Conservation (phyloP, 1,140 invertebrate genomes). For the Drosophila paulistorum region DNA sequence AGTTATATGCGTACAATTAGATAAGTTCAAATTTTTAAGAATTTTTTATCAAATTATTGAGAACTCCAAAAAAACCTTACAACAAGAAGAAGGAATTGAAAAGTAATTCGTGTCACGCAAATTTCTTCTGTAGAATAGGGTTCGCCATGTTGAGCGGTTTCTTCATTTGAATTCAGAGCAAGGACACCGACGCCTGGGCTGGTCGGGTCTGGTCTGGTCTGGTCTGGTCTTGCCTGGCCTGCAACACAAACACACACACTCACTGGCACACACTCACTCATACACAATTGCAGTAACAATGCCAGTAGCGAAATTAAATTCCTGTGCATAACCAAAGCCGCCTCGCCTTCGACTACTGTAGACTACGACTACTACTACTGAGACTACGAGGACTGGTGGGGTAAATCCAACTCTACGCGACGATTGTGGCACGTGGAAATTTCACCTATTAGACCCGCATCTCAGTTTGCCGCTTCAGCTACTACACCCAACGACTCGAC, state of each 20-base stretch:
- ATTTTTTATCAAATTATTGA: no score
- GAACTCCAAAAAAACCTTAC: no score
- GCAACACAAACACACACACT: slow-evolving; percentile 2
- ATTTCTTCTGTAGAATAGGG: slow-evolving; percentile 15
- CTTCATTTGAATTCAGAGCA: slow-evolving; percentile 79
- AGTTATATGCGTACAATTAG: no score
- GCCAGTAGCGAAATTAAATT: slow-evolving; percentile 79
- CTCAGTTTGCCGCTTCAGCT: slow-evolving; percentile 37
- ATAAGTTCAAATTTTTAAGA: no score
- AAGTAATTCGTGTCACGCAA: slow-evolving; percentile 8
- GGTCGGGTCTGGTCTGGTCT: slow-evolving; percentile 31
- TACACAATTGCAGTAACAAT: slow-evolving; percentile 66
- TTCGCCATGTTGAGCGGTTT: slow-evolving; percentile 55
- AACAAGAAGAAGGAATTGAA: no score
- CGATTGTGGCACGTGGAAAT: slow-evolving; percentile 58
- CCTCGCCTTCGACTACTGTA: slow-evolving; percentile 23
- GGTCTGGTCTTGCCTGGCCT: slow-evolving; percentile 34
- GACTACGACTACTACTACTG: slow-evolving; percentile 18
- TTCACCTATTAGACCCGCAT: slow-evolving; percentile 75
- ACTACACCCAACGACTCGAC: slow-evolving; percentile 22
- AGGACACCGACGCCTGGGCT: slow-evolving; percentile 58
- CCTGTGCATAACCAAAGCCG: slow-evolving; percentile 70
- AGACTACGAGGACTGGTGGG: neutral
- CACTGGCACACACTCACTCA: slow-evolving; percentile 4
- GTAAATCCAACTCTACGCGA: neutral